Percentiles rank a stretch among this genome's conserved stretches.
These are phyloP conservation scores for Antheraea mylitta DNA, from an alignment of 1,140 invertebrate genomes.

Conservation along the genomic window DNA sequence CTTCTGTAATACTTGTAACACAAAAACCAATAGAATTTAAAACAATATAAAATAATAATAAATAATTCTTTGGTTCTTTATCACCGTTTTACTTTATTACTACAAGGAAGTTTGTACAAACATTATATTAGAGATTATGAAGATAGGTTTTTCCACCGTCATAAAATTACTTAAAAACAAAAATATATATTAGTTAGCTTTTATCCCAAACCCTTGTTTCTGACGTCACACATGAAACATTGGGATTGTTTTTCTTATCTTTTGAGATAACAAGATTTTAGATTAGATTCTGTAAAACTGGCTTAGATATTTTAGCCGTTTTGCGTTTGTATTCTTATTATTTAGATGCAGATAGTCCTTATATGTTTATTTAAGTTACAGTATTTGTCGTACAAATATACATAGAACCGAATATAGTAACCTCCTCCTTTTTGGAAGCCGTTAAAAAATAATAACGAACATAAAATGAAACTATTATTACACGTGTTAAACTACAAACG, in stretches of 20 bases:
- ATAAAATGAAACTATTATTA: not conserved
- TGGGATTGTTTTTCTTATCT: not conserved
- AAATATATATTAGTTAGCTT: not conserved
- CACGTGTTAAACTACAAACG: constrained; percentile 1
- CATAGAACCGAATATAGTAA: not conserved
- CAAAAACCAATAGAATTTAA: not conserved
- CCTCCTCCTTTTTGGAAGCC: not conserved
- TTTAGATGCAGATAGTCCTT: too few relatives aligned
- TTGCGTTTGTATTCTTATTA: too few relatives aligned
- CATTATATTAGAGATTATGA: too few relatives aligned
- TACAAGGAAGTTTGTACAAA: too few relatives aligned
- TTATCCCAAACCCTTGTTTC: not conserved
- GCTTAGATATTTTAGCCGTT: too few relatives aligned
- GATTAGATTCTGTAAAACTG: not conserved
- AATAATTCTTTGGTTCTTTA: not conserved
- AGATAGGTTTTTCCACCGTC: too few relatives aligned
- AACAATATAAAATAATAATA: not conserved
- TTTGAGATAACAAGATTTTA: not conserved
- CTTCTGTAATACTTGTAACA: not conserved
- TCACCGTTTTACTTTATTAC: not conserved
- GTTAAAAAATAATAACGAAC: not conserved
- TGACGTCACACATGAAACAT: not conserved
- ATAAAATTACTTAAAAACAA: not conserved
- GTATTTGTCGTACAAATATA: too few relatives aligned
- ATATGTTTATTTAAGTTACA: too few relatives aligned